These are phyloP conservation scores for Pristionchus japonicus DNA, from an alignment of 2,888 invertebrate species.

Conservation along the genomic window DNA sequence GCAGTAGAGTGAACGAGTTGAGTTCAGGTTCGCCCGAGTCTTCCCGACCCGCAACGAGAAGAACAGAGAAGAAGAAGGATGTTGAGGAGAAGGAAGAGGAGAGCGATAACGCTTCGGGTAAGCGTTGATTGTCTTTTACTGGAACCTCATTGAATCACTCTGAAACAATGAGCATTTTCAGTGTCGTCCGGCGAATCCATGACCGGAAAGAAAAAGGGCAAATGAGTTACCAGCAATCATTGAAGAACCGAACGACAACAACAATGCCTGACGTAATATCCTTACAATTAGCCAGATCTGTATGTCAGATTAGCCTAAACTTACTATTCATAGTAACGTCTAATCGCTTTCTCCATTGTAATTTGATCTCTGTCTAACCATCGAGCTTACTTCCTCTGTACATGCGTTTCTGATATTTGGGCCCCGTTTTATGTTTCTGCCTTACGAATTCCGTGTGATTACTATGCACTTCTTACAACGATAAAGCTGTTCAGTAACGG, in stretches of 20 bases:
- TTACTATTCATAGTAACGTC: background rate
- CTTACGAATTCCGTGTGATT: background rate
- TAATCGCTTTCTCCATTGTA: background rate
- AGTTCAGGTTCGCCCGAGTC: background rate
- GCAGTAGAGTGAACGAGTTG: background rate
- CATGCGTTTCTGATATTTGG: background rate
- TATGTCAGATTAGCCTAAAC: background rate
- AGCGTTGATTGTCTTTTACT: background rate
- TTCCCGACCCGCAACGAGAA: background rate
- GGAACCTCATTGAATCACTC: background rate
- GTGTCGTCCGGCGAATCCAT: background rate
- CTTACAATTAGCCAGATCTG: background rate
- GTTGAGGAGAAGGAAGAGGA: background rate
- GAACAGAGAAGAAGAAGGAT: background rate
- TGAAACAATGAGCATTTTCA: background rate
- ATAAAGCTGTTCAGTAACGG: too few species aligned
- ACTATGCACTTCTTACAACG: background rate
- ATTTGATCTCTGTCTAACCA: background rate
- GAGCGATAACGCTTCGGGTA: background rate
- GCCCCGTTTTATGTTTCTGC: background rate
- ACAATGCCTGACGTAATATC: background rate
- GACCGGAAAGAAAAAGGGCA: slow-evolving; percentile 7
- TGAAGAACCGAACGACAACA: background rate
- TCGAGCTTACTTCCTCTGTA: background rate
- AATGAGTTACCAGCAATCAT: background rate